These are phyloP conservation scores for Nilaparvata lugens DNA, from an alignment of 1,140 invertebrate species.

Conservation along the genomic window DNA sequence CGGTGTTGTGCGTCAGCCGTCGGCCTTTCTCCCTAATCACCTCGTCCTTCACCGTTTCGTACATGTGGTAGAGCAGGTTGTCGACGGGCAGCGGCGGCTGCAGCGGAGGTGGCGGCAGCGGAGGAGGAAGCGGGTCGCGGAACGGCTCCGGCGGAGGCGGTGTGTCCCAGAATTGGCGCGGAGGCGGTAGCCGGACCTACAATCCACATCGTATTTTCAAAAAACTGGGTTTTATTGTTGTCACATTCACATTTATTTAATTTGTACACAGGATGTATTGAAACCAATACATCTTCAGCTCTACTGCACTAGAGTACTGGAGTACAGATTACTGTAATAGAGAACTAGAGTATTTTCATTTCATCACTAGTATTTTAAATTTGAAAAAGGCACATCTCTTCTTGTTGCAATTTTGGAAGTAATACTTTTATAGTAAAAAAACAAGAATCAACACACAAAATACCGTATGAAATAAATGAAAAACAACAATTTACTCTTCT, in stretches of 20 bases:
- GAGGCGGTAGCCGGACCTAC: constrained; percentile 64
- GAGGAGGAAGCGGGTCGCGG: constrained; percentile 41
- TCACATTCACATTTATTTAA: neutral
- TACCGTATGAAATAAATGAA: too few relatives aligned
- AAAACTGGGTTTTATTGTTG: neutral
- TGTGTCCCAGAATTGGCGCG: constrained; percentile 29
- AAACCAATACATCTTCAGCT: neutral
- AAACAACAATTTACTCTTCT: too few relatives aligned
- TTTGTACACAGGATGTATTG: neutral
- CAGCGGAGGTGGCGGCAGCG: constrained; percentile 33
- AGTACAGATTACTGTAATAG: too few relatives aligned
- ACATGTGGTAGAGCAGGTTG: constrained; percentile 72
- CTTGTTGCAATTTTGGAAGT: too few relatives aligned
- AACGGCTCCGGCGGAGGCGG: constrained; percentile 54
- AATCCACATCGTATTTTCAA: constrained; percentile 24
- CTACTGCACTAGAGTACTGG: too few relatives aligned
- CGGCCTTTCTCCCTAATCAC: constrained; percentile 22
- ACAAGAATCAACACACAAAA: too few relatives aligned
- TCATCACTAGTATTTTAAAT: too few relatives aligned
- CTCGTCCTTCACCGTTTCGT: constrained; percentile 50
- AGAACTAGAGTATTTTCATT: too few relatives aligned
- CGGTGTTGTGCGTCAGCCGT: neutral
- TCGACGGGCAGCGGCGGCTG: constrained; percentile 46
- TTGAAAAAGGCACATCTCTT: too few relatives aligned
- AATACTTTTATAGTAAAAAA: too few relatives aligned